A percentile compares a stretch with the other conserved stretches of the same genome.
phyloP scores from a whole-genome alignment of 2,797 vertebrate genomes.

The Hylomyscus alleni region DNA sequence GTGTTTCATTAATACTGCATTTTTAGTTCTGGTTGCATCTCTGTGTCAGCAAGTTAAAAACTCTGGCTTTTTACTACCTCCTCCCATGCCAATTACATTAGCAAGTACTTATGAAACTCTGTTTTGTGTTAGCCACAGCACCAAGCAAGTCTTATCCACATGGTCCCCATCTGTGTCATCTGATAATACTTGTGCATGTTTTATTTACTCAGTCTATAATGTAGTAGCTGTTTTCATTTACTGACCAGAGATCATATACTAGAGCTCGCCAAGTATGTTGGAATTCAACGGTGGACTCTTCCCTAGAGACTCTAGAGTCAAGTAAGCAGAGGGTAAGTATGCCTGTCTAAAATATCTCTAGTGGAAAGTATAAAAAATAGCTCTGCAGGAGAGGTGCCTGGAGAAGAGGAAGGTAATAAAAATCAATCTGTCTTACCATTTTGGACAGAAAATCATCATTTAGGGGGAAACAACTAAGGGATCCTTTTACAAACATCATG shows the following conservation, averaged over 20 bases:
- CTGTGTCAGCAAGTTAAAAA: neutral
- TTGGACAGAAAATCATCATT: neutral
- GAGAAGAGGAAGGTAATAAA: neutral
- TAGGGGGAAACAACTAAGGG: neutral
- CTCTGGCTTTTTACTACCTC: neutral
- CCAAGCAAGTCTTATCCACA: neutral
- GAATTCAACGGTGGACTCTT: neutral
- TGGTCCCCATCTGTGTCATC: neutral
- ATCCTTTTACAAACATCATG: neutral
- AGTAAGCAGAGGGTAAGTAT: slow-evolving; percentile 13
- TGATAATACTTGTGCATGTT: neutral
- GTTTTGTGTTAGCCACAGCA: neutral
- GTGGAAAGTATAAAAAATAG: neutral
- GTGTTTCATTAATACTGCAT: neutral
- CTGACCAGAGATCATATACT: neutral
- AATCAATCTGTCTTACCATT: slow-evolving; percentile 31
- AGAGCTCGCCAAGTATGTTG: neutral
- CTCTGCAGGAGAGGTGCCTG: neutral
- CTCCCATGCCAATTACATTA: neutral
- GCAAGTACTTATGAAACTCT: neutral
- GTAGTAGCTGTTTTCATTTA: neutral
- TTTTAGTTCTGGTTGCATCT: neutral
- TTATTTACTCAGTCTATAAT: neutral
- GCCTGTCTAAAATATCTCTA: neutral
- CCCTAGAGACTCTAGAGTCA: neutral